phyloP scores from a whole-genome alignment of 2,888 invertebrate genomes.

The Cephonodes hylas region DNA sequence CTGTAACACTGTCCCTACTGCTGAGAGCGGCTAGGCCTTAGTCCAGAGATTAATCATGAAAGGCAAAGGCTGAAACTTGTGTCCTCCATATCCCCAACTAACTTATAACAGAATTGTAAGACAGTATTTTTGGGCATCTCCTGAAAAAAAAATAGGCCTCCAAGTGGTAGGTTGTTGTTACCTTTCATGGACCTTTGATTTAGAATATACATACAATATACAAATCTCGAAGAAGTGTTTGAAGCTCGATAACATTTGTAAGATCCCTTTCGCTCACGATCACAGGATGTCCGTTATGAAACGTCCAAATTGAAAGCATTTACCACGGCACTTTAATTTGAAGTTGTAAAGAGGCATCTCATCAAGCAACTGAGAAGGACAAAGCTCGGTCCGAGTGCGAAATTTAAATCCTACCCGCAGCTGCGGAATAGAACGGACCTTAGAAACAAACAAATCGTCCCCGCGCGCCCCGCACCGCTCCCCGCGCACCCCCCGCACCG shows the following conservation, averaged over 20 bases:
- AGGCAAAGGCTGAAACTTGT: no score
- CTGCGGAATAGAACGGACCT: slow-evolving; percentile 67
- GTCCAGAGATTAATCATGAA: no score
- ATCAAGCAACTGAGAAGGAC: slow-evolving; percentile 68
- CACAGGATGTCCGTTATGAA: slow-evolving; percentile 15
- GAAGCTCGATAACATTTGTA: background rate
- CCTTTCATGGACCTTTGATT: no score
- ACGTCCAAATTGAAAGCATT: slow-evolving; percentile 38
- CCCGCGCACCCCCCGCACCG: slow-evolving; percentile 25
- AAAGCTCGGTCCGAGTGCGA: slow-evolving; percentile 65
- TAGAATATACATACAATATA: no score
- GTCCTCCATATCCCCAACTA: no score
- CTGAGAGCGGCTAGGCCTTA: no score
- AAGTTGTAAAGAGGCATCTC: slow-evolving; percentile 72
- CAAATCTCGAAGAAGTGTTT: background rate
- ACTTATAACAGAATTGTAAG: no score
- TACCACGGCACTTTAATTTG: slow-evolving; percentile 63
- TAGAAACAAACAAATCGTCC: slow-evolving; percentile 76
- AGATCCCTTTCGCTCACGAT: background rate
- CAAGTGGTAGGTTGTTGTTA: no score
- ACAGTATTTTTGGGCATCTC: no score
- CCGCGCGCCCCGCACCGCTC: slow-evolving; percentile 24
- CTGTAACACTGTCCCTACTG: no score
- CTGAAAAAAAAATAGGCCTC: no score
- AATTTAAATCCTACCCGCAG: slow-evolving; percentile 75